Evolutionary conservation across 1,140 invertebrate species (phyloP), one percentile per base, ranked within the genome.

Genomic region (Marisa cornuarietis): DNA sequence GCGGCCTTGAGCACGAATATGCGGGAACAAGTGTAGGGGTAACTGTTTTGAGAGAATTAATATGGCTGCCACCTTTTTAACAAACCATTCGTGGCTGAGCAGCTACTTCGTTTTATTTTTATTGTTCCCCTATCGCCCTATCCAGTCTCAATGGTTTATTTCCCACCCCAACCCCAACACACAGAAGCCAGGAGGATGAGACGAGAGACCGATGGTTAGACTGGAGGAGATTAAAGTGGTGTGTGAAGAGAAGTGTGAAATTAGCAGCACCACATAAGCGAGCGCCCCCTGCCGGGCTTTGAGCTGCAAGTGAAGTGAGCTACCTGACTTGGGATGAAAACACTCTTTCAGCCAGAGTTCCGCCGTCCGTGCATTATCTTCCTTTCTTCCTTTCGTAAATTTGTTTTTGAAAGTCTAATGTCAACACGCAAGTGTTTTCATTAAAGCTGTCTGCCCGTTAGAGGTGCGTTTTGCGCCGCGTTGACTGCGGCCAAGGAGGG

Each of bases 391-490:
- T 49, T 73, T 49, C 71, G 71, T 73, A 73, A 73, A 73, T 73
- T 73, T 73, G 71, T 73, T 73, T 73, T 73, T 73, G 18, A 73
- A 73, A 73, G 16, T 73, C 71, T 73, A 73, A 73, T 73, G 71
- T 73, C 71, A 73, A 73, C 71, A 73, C 52, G 71, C 54, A 73
- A 73, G 71, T 22, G 22, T 73, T 73, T 73, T 52, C 51, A 52
- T 71, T 73, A 52, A 13, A 54, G 49, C 51, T 73, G 71, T 73
- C 71, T 73, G 71, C 8, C 51, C 71, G 49, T 16, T 51, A 52
- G 49, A 22, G 18, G 13, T n/a, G 14, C 20, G 22, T 49, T 51
- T 73, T 26, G 71, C 71, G 71, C 71, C 71, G n/a, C 18, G 52
- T 0, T 73, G 71, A 7, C 51, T 31, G 9, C n/a, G 18, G 31